A percentile compares a stretch with the other conserved stretches of the same genome.
phyloP scores from a whole-genome alignment of 2,888 invertebrate species.

The Andrena haemorrhoa region DNA sequence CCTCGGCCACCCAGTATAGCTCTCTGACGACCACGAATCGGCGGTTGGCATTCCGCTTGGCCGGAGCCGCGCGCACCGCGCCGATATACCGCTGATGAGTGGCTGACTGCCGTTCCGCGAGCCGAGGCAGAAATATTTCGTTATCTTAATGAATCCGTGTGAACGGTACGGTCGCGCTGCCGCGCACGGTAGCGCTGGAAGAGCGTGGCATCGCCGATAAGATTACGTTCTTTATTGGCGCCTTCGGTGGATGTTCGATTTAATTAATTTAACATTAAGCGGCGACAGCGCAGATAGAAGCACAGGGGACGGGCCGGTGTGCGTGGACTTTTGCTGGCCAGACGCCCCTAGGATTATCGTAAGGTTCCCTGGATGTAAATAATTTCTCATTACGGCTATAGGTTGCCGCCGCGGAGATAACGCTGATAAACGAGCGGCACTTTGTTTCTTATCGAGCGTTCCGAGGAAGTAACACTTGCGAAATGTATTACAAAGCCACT shows the following conservation, averaged over 20 bases:
- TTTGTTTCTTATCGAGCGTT: slow-evolving; percentile 61
- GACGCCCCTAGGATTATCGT: slow-evolving; percentile 13
- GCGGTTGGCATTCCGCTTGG: slow-evolving; percentile 73
- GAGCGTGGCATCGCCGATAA: slow-evolving; percentile 42
- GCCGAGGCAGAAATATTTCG: slow-evolving; percentile 39
- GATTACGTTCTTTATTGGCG: slow-evolving; percentile 50
- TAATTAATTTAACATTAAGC: slow-evolving; percentile 57
- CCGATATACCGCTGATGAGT: slow-evolving; percentile 29
- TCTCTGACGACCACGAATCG: slow-evolving; percentile 72
- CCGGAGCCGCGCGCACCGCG: slow-evolving; percentile 8
- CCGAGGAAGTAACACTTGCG: slow-evolving; percentile 69
- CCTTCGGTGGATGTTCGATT: slow-evolving; percentile 33
- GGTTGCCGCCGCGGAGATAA: slow-evolving; percentile 62
- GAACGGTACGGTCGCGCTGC: slow-evolving; percentile 37
- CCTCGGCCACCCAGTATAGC: slow-evolving; percentile 64
- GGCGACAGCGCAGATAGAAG: slow-evolving; percentile 35
- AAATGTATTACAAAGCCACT: slow-evolving; percentile 56
- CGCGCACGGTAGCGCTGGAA: slow-evolving; percentile 21
- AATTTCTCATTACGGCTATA: slow-evolving; percentile 64
- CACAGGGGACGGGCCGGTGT: neutral
- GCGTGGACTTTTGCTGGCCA: too few relatives aligned
- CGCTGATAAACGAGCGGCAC: slow-evolving; percentile 52
- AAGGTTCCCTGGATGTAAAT: slow-evolving; percentile 41
- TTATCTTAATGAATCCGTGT: slow-evolving; percentile 62
- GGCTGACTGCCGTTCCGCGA: neutral